Percentiles rank a stretch among this genome's conserved stretches.
phyloP scores from a whole-genome alignment of 2,888 invertebrate species.

The Dorcus parallelipipedus region DNA sequence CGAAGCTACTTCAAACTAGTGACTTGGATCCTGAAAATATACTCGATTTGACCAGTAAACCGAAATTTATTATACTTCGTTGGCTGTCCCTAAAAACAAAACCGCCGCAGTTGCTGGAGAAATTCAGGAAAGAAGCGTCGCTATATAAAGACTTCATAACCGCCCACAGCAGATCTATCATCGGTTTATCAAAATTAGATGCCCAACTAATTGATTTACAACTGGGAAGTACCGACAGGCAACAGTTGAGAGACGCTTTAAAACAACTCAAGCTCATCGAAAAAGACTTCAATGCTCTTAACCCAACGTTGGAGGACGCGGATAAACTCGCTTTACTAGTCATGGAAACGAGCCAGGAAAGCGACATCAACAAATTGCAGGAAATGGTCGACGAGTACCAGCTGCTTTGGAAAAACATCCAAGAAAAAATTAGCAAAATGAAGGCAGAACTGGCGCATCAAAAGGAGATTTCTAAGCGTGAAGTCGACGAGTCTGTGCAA shows the following conservation, averaged over 20 bases:
- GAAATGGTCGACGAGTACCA: conserved; percentile 66
- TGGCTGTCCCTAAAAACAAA: conserved; percentile 65
- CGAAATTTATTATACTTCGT: conserved; percentile 58
- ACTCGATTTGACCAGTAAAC: conserved; percentile 59
- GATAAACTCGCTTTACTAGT: conserved; percentile 60
- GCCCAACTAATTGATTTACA: conserved; percentile 68
- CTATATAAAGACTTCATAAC: conserved; percentile 66
- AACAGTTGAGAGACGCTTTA: conserved; percentile 30
- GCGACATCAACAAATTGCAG: conserved; percentile 56
- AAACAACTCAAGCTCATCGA: conserved; percentile 49
- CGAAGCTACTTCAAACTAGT: conserved; percentile 62
- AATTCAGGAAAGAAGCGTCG: conserved; percentile 57
- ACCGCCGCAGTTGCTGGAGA: conserved; percentile 57
- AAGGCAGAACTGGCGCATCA: conserved; percentile 46
- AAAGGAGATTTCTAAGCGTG: conserved; percentile 35
- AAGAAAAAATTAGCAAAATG: conserved; percentile 51
- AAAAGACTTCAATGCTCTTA: conserved; percentile 54
- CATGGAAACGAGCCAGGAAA: conserved; percentile 56
- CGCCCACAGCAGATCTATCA: conserved; percentile 68
- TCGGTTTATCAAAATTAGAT: conserved; percentile 68
- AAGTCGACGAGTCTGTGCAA: conserved; percentile 61
- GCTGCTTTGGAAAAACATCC: conserved; percentile 60
- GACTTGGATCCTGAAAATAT: conserved; percentile 69
- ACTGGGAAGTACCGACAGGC: conserved; percentile 30
- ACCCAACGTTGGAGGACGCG: conserved; percentile 54